These are phyloP conservation scores for Ornithoptera priamus DNA, from an alignment of 2,888 invertebrate genomes.

Conservation along the genomic window DNA sequence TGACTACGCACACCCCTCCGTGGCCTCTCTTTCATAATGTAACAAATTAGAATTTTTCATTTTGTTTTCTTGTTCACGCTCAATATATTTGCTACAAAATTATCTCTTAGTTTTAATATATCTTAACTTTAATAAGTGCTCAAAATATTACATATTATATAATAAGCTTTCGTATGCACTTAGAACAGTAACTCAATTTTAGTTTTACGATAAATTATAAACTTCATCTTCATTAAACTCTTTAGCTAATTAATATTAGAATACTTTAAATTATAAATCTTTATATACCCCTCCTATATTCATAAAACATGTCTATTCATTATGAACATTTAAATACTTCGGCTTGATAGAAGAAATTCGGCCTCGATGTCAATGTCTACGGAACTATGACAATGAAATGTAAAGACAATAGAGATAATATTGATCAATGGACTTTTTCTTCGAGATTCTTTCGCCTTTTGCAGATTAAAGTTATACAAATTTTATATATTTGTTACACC, in stretches of 20 bases:
- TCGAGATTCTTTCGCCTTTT: not conserved
- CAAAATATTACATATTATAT: no score
- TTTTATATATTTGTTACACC: not conserved
- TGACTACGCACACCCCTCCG: constrained; percentile 57
- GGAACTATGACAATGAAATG: not conserved
- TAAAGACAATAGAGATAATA: not conserved
- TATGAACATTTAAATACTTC: no score
- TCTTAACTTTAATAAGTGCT: not conserved
- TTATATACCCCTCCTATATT: no score
- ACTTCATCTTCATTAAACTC: no score
- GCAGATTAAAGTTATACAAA: not conserved
- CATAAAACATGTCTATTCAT: no score
- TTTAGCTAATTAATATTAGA: no score
- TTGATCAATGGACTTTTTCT: not conserved
- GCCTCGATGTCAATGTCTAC: no score
- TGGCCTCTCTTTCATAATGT: constrained; percentile 66
- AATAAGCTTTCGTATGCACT: no score
- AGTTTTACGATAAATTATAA: no score
- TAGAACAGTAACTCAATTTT: no score
- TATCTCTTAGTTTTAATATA: not conserved
- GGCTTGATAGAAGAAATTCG: no score
- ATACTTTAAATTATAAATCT: no score
- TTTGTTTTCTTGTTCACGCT: constrained; percentile 3
- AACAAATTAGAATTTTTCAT: constrained; percentile 46
- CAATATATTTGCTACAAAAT: not conserved